Evolutionary conservation across 2,797 vertebrate genomes (phyloP), one percentile per base, ranked within the genome.

Genomic region (Pelochelys cantorii): DNA sequence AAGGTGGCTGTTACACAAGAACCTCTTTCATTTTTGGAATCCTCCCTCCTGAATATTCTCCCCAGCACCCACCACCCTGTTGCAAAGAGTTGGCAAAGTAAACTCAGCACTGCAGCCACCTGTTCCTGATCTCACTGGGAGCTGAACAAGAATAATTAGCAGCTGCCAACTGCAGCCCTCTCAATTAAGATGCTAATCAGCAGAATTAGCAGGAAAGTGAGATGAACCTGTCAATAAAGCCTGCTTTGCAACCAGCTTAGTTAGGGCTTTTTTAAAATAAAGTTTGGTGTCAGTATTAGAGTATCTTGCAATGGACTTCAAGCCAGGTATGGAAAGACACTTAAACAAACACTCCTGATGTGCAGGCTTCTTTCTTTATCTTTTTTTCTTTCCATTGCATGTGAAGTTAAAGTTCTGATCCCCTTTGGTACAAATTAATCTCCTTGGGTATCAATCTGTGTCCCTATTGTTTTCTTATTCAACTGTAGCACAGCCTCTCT

Each of bases 171-270:
- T 57, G 74, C 56, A 93, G 83, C 87, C 78, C 91, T 93, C 91
- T 94, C 87, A 84, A 57, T 75, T 42, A 59, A 60, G 89, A 79
- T 85, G 92, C 77, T 91, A 20, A 89, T 93, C 90, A 89, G 56
- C 92, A 95, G 93, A 96, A 94, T 91, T 20, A 81, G 42, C 75
- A 62, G 80, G n/a, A 81, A 79, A 57, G 90, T 1, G 89, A 59
- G 1, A 9, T 1, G 12, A 71, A 11, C 3, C 3, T 14, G 27
- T 2, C 0, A 59, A 37, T 0, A 6, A 14, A 12, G 37, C 42
- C 1, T 2, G 11, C 48, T 56, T 18, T 62, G 31, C 0, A 22
- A 48, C 2, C 3, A 57, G 52, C 0, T 0, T 74, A 10, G 20
- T 7, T 13, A 4, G 68, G 4, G 1, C 0, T 59, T 31, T 0